These are phyloP conservation scores for Drosophila cognata DNA, from an alignment of 2,888 invertebrate species.

Conservation along the genomic window DNA sequence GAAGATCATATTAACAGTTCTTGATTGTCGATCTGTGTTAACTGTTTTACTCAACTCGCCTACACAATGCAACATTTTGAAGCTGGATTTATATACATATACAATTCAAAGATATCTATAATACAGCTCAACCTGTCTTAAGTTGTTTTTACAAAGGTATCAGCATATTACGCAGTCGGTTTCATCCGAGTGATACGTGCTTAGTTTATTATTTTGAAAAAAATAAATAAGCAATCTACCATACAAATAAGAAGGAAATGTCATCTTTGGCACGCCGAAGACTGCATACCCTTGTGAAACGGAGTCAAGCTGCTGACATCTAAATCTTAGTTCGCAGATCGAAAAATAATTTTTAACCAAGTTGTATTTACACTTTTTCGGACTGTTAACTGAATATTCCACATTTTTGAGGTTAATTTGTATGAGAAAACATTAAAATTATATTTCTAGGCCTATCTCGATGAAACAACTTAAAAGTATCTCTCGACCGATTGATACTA, in stretches of 20 bases:
- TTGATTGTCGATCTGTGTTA: neutral
- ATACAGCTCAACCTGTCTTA: neutral
- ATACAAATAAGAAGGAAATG: neutral
- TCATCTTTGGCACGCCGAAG: neutral
- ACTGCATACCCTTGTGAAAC: neutral
- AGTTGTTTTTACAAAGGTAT: neutral
- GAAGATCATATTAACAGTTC: neutral
- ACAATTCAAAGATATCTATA: neutral
- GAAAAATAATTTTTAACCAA: neutral
- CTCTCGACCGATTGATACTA: rapidly evolving
- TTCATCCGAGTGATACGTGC: neutral
- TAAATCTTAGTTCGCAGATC: rapidly evolving
- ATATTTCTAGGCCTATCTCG: neutral
- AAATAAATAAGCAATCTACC: slow-evolving; percentile 3
- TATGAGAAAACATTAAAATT: neutral
- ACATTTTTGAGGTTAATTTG: neutral
- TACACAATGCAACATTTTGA: neutral
- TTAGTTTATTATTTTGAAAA: slow-evolving; percentile 1
- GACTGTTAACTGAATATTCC: neutral
- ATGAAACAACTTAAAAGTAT: neutral
- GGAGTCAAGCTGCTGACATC: rapidly evolving
- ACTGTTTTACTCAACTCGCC: neutral
- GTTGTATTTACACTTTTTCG: neutral
- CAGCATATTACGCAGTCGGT: neutral
- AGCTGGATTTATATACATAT: neutral